Evolutionary conservation across 2,888 invertebrate genomes (phyloP), one percentile per base, ranked within the genome.

Genomic region (Dicranocentrus wangi): DNA sequence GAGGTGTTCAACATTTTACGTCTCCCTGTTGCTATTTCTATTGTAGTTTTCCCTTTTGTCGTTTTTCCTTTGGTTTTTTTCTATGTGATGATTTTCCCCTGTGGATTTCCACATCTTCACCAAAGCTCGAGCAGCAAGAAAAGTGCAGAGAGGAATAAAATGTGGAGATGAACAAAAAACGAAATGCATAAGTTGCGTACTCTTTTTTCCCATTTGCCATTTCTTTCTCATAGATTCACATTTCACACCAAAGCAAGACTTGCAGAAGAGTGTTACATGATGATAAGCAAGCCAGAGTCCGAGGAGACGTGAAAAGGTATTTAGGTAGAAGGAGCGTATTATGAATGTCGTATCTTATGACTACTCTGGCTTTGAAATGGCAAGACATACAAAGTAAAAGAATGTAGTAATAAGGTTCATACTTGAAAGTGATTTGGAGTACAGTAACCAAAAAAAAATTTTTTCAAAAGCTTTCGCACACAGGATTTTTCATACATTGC

Each of bases 111-210:
- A 10, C 10, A 10, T 32, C 32, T 32, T 32, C 32, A 3, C 3
- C 32, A 32, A 32, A n/a, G n/a, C n/a, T n/a, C n/a, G n/a, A n/a
- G n/a, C 32, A 32, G n/a, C 32, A 32, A 32, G 5, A 32, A 32
- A 32, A 32, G 32, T 32, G 32, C 32, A 32, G 32, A 32, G 32
- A 32, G 5, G 10, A 10, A 32, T 32, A 10, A n/a, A 32, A 32
- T 32, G 32, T 32, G n/a, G n/a, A n/a, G n/a, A n/a, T n/a, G 32
- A 32, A 32, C 32, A n/a, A 15, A 47, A 47, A 8, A 39, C 39
- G 13, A 39, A n/a, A 47, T 47, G 47, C 47, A 47, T 47, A 47
- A 47, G 47, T 47, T 47, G 47, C 47, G 47, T 47, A 10, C 47
- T 32, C 10, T n/a, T 32, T 32, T 10, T 32, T 32, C 32, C 10